These are phyloP conservation scores for Dryoscopus gambensis DNA, from an alignment of 2,113 vertebrate species.

Conservation along the genomic window DNA sequence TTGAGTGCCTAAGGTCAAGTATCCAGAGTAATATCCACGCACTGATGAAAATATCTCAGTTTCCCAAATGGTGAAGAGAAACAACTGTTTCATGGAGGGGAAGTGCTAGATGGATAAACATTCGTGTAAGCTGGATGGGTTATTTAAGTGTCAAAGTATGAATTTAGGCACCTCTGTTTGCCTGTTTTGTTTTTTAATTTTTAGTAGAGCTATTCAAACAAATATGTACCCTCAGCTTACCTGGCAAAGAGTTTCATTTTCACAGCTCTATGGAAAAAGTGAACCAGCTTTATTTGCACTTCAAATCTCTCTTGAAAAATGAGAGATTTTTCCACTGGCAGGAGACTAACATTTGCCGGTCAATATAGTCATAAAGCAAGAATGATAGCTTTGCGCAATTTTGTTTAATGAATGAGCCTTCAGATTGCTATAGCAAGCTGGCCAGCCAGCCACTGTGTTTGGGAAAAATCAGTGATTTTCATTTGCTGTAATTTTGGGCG, in stretches of 20 bases:
- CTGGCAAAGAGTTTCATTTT: conserved; percentile 49
- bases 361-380: conserved; percentile 15
- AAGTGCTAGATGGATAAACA: not conserved
- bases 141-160: not conserved
- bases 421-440: not conserved
- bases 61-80: not conserved
- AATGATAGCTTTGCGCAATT: conserved; percentile 22
- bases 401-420: conserved; percentile 7
- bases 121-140: not conserved
- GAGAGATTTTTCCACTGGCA: conserved; percentile 42
- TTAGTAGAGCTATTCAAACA: conserved; percentile 7
- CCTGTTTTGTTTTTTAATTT: conserved; percentile 4
- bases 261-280: conserved; percentile 54
- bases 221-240: conserved; percentile 22
- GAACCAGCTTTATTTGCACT: conserved; percentile 19
- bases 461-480: not conserved
- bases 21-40: not conserved
- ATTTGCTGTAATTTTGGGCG: not conserved
- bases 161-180: not conserved
- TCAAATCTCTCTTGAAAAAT: conserved; percentile 18
- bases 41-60: not conserved
- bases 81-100: not conserved
- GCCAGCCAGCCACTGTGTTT: not conserved
- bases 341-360: not conserved
- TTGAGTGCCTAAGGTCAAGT: not conserved